phyloP scores from a whole-genome alignment of 2,888 invertebrate species.

The Tiphia femorata region DNA sequence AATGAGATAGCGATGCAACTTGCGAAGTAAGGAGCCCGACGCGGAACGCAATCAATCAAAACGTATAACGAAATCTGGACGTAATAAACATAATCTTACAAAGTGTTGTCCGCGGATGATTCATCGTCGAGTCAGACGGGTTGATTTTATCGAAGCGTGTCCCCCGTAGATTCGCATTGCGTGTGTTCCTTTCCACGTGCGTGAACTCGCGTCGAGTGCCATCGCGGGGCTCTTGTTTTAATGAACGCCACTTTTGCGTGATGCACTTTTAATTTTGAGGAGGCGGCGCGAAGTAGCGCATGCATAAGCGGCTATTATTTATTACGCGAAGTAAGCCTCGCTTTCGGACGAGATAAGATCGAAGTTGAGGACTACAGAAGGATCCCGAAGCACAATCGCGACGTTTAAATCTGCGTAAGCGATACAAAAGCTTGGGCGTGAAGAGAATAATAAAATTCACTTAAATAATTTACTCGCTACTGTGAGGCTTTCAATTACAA shows the following conservation, averaged over 20 bases:
- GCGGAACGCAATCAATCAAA: neutral
- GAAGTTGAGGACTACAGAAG: too few relatives aligned
- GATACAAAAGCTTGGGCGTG: too few relatives aligned
- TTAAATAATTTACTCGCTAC: too few relatives aligned
- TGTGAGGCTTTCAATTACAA: too few relatives aligned
- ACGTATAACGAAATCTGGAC: neutral
- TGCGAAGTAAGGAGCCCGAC: neutral
- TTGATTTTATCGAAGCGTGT: slow-evolving; percentile 31
- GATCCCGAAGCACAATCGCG: too few relatives aligned
- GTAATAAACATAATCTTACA: slow-evolving; percentile 19
- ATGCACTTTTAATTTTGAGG: neutral
- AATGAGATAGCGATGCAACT: too few relatives aligned
- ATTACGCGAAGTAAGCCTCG: too few relatives aligned
- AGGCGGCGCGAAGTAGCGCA: too few relatives aligned
- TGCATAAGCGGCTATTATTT: too few relatives aligned
- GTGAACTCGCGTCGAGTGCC: neutral
- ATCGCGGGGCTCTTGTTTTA: neutral
- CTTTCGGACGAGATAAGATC: too few relatives aligned
- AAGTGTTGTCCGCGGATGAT: slow-evolving; percentile 32
- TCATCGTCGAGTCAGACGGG: slow-evolving; percentile 38
- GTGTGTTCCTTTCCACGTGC: neutral
- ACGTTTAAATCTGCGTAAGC: too few relatives aligned
- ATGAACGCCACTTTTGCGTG: neutral
- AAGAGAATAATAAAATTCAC: too few relatives aligned
- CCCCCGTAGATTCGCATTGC: neutral